Percentiles rank a stretch among this genome's conserved stretches.
Evolutionary conservation across 2,797 vertebrate species (phyloP).

Genomic region (Benthosema pterotum): DNA sequence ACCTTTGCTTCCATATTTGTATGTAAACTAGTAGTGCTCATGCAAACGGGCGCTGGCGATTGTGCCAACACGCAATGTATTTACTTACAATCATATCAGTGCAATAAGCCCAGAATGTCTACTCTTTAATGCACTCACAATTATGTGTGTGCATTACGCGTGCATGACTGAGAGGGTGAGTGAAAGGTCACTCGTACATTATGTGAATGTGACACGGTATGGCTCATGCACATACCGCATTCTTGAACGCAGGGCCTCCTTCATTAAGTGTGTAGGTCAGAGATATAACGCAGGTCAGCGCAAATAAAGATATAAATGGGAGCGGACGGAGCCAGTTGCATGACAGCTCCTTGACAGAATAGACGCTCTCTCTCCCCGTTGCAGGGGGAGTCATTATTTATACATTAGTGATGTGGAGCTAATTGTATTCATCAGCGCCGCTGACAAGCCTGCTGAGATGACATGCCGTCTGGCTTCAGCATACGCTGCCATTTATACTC

Average conservation of each 20-base stretch:
- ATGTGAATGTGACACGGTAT: too few relatives aligned
- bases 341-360: constrained; percentile 59
- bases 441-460: constrained; percentile 47
- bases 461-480: constrained; percentile 55
- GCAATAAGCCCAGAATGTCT: too few relatives aligned
- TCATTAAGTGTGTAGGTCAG: constrained; percentile 8
- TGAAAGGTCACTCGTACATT: too few relatives aligned
- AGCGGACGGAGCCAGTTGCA: constrained; percentile 25
- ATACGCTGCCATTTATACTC: constrained; percentile 48
- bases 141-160: too few relatives aligned
- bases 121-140: too few relatives aligned
- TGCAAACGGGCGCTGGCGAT: too few relatives aligned
- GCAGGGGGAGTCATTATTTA: constrained; percentile 70
- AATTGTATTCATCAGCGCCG: constrained; percentile 72
- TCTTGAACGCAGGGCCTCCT: constrained; percentile 5
- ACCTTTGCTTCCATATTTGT: too few relatives aligned
- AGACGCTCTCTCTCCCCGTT: constrained; percentile 32
- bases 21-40: too few relatives aligned
- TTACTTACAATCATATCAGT: too few relatives aligned
- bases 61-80: too few relatives aligned
- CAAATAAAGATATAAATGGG: constrained; percentile 30
- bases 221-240: too few relatives aligned
- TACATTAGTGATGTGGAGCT: constrained; percentile 73
- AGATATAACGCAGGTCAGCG: background rate
- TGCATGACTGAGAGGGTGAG: too few relatives aligned